phyloP scores from a whole-genome alignment of 2,888 invertebrate genomes.

The Candidula unifasciata region DNA sequence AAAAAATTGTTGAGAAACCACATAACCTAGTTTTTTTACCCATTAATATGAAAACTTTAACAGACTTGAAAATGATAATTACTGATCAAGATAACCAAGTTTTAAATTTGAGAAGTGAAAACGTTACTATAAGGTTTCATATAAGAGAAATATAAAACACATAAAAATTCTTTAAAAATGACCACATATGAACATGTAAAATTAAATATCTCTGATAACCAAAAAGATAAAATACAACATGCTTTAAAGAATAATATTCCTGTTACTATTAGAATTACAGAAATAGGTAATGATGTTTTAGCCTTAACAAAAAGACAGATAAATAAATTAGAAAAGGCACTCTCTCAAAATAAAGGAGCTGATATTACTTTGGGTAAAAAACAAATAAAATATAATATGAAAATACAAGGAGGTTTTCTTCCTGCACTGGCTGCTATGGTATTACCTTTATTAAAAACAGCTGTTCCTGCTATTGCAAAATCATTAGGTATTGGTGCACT shows the following conservation, averaged over 20 bases:
- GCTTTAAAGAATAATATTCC: slow-evolving; percentile 32
- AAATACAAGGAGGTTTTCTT: slow-evolving; percentile 53
- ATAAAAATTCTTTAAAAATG: slow-evolving; percentile 20
- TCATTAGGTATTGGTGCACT: slow-evolving; percentile 50
- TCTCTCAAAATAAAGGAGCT: slow-evolving; percentile 46
- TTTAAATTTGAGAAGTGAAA: slow-evolving; percentile 50
- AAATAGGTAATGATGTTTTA: slow-evolving; percentile 36
- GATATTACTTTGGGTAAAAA: slow-evolving; percentile 50
- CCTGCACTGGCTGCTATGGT: slow-evolving; percentile 37
- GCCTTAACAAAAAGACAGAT: slow-evolving; percentile 49
- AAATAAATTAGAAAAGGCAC: slow-evolving; percentile 49
- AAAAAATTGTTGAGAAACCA: slow-evolving; percentile 53
- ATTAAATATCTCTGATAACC: slow-evolving; percentile 6
- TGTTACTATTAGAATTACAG: slow-evolving; percentile 40
- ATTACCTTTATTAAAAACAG: slow-evolving; percentile 49
- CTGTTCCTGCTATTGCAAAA: slow-evolving; percentile 44
- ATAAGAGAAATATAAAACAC: slow-evolving; percentile 47
- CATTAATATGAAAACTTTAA: slow-evolving; percentile 42
- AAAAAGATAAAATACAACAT: slow-evolving; percentile 26
- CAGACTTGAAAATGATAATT: slow-evolving; percentile 12
- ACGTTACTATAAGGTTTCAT: slow-evolving; percentile 53
- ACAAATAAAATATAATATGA: slow-evolving; percentile 49
- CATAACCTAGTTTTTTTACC: slow-evolving; percentile 52
- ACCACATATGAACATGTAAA: slow-evolving; percentile 4
- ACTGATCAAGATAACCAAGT: slow-evolving; percentile 52